Conservation (phyloP, 2,797 vertebrate genomes). For the Epinephelus malabaricus region DNA sequence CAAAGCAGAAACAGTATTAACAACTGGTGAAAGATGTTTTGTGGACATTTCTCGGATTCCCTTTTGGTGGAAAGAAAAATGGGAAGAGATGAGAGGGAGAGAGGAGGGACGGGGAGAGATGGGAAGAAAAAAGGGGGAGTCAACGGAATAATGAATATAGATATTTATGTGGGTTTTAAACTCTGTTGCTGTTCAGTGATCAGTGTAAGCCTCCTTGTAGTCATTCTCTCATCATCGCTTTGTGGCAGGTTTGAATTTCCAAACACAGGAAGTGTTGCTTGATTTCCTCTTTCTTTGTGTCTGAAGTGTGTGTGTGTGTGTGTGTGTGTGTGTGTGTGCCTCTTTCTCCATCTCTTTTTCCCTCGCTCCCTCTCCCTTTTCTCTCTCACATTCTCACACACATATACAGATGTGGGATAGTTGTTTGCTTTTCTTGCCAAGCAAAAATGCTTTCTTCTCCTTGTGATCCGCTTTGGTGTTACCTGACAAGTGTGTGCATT, state of each 20-base stretch:
- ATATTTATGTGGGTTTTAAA: slow-evolving; percentile 64
- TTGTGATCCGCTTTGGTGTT: slow-evolving; percentile 70
- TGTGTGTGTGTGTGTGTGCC: slow-evolving; percentile 3
- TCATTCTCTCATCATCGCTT: slow-evolving; percentile 65
- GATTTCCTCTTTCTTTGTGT: slow-evolving; percentile 72
- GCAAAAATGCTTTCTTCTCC: slow-evolving; percentile 86
- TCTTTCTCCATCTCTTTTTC: slow-evolving; percentile 26
- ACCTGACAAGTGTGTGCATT: slow-evolving; percentile 59
- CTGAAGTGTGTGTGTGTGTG: slow-evolving; percentile 4
- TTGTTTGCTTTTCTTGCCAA: slow-evolving; percentile 83
- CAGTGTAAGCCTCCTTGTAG: slow-evolving; percentile 47
- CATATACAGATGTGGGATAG: slow-evolving; percentile 72
- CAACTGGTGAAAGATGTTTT: slow-evolving; percentile 84
- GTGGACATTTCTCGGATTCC: slow-evolving; percentile 79
- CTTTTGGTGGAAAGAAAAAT: slow-evolving; percentile 67
- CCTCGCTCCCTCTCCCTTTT: slow-evolving; percentile 31
- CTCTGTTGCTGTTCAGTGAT: slow-evolving; percentile 63
- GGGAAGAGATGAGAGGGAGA: slow-evolving; percentile 41
- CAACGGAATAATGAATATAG: slow-evolving; percentile 53
- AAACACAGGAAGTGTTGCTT: slow-evolving; percentile 77
- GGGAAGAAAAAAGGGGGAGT: slow-evolving; percentile 23
- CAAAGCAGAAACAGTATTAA: slow-evolving; percentile 80
- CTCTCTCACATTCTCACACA: slow-evolving; percentile 59
- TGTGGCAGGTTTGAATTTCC: slow-evolving; percentile 75
- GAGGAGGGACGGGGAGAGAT: slow-evolving; percentile 36